Base-by-base conservation (phyloP, 2,113 vertebrate genomes). In the Pongo pygmaeus region DNA sequence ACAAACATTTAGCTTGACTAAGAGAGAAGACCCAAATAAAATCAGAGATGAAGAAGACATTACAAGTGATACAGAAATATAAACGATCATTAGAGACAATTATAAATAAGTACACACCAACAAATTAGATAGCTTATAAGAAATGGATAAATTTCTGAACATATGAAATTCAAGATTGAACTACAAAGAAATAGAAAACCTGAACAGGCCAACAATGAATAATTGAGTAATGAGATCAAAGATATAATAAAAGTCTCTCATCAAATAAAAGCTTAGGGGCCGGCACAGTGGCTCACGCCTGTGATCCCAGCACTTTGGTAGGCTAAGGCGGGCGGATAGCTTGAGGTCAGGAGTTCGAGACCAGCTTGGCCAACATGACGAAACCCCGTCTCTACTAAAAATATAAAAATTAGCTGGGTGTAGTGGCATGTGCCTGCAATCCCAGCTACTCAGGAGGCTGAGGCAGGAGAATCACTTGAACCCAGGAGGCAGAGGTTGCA, bases 261-360 rank as follows among this genome's bases (percentile, higher is more conserved):
- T 69, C 32, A 69, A 69, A 17, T 13, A 17, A 69, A 35, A 35
- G 32, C 64, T 35, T 30, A 30, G 11, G 61, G 27, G 27, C 27
- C 2, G 0, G 61, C 12, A 64, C 12, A 12, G 5, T 30, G 61
- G 61, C 5, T 64, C 12, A 64, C 2, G 12, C 27, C 27, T 64
- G 4, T 64, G 30, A 64, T 64, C 2, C 25, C 61, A 64, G 27
- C 61, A 64, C 27, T 64, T 64, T 64, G 27, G 61, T 27, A 64
- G 4, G 5, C 27, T 2, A 30, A 64, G 5, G 12, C 5, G 0
- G 27, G 61, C 5, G 5, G 27, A 30, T 12, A 27, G 27, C 27
- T 64, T 64, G 27, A 64, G 61, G 12, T 64, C 61, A 64, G 27
- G 5, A 64, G 61, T 30, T 64, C 13, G 61, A 64, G 27, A 30